Evolutionary conservation across 2,797 vertebrate species (phyloP).

Genomic region (Garrulus glandarius): DNA sequence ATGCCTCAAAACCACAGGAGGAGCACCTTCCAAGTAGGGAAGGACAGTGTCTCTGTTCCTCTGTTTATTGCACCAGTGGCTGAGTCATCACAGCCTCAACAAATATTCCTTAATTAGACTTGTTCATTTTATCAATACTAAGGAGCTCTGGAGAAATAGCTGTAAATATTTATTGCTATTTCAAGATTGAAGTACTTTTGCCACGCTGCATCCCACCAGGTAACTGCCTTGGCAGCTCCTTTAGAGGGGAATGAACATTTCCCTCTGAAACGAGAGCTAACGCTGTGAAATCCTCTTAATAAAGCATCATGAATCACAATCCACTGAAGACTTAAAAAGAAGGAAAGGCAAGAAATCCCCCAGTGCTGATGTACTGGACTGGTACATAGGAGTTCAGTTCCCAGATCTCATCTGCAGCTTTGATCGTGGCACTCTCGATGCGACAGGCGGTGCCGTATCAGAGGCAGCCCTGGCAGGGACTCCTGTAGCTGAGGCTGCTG

Average conservation of each 20-base stretch:
- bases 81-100: slow-evolving; percentile 5
- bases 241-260: background rate
- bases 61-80: background rate
- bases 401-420: background rate
- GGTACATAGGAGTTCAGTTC: background rate
- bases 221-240: background rate
- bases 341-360: background rate
- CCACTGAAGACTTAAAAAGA: background rate
- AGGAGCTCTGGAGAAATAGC: background rate
- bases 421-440: background rate
- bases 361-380: background rate
- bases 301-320: background rate
- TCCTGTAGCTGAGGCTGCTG: background rate
- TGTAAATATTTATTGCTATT: slow-evolving; percentile 15
- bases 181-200: background rate
- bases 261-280: background rate
- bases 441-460: accelerated
- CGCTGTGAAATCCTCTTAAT: background rate
- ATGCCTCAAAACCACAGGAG: background rate
- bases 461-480: background rate
- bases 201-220: background rate
- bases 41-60: background rate
- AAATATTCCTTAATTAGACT: slow-evolving; percentile 17
- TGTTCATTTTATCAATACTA: slow-evolving; percentile 19
- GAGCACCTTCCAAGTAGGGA: background rate